Conservation (phyloP, 2,113 vertebrate species). For the Abramis brama region DNA sequence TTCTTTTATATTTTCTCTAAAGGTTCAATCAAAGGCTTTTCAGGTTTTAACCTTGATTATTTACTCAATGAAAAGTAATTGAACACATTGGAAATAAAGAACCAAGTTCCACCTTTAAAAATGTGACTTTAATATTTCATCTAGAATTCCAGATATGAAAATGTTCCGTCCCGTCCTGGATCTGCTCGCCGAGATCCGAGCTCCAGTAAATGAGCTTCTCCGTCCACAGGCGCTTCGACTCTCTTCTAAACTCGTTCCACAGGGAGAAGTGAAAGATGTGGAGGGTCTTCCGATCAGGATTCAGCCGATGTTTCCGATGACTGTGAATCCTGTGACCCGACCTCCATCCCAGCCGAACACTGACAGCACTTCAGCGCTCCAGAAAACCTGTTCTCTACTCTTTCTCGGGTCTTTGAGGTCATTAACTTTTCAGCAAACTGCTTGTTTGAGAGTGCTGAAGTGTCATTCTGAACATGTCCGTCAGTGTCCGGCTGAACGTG, state of each 20-base stretch:
- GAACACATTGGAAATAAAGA: background rate
- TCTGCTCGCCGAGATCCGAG: background rate
- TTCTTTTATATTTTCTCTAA: too few species aligned
- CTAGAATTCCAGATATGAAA: background rate
- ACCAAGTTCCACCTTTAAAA: background rate
- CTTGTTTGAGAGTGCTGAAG: background rate
- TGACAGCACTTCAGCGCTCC: constrained; percentile 59
- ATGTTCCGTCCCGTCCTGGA: too few species aligned
- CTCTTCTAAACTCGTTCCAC: background rate
- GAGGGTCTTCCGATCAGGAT: constrained; percentile 67
- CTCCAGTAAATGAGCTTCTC: background rate
- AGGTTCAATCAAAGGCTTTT: background rate
- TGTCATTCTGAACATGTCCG: background rate
- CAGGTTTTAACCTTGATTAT: background rate
- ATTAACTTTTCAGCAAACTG: constrained; percentile 8
- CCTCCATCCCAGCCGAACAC: constrained; percentile 60
- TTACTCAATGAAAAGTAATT: background rate
- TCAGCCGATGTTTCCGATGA: constrained; percentile 59
- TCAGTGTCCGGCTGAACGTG: background rate
- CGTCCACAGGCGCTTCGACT: background rate
- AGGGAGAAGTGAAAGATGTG: background rate
- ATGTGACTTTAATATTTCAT: background rate
- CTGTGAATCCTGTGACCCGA: constrained; percentile 49
- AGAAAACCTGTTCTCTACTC: constrained; percentile 36
- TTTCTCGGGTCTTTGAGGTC: constrained; percentile 49